A percentile compares a stretch with the other conserved stretches of the same genome.
These are phyloP conservation scores for Alentia gelatinosa DNA, from an alignment of 2,888 invertebrate species.

Conservation along the genomic window DNA sequence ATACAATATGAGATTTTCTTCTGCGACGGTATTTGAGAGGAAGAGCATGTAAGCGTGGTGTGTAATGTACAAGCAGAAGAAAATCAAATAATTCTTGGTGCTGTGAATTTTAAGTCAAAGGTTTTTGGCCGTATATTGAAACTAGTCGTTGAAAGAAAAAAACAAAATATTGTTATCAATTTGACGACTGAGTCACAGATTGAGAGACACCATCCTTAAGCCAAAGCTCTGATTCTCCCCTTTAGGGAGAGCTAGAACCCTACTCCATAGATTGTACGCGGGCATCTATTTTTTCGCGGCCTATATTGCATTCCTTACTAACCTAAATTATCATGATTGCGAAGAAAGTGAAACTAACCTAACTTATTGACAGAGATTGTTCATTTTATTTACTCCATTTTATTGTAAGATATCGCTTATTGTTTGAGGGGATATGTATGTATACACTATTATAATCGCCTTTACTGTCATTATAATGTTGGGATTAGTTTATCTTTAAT, in stretches of 20 bases:
- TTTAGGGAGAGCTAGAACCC: not conserved
- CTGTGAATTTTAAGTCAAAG: slow-evolving; percentile 45
- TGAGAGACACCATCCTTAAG: not conserved
- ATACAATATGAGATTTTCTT: not conserved
- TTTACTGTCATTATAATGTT: slow-evolving; percentile 23
- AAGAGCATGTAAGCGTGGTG: not conserved
- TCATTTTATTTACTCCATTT: slow-evolving; percentile 6
- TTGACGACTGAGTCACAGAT: not conserved
- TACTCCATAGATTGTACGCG: not conserved
- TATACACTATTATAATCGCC: not conserved
- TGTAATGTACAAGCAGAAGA: not conserved
- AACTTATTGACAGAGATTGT: slow-evolving; percentile 35
- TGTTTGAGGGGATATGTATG: not conserved
- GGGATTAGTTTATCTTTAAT: not conserved
- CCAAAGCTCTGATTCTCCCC: not conserved
- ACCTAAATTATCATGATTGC: slow-evolving; percentile 32
- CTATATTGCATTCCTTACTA: slow-evolving; percentile 13
- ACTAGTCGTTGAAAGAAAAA: not conserved
- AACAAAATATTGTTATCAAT: not conserved
- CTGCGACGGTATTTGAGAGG: not conserved
- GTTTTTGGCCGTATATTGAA: slow-evolving; percentile 5
- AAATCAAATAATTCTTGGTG: slow-evolving; percentile 50
- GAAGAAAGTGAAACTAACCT: slow-evolving; percentile 20
- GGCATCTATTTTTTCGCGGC: not conserved
- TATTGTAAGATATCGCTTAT: slow-evolving; percentile 29